Base-by-base conservation (phyloP, 2,113 vertebrate species). In the Neodon shergylaensis region DNA sequence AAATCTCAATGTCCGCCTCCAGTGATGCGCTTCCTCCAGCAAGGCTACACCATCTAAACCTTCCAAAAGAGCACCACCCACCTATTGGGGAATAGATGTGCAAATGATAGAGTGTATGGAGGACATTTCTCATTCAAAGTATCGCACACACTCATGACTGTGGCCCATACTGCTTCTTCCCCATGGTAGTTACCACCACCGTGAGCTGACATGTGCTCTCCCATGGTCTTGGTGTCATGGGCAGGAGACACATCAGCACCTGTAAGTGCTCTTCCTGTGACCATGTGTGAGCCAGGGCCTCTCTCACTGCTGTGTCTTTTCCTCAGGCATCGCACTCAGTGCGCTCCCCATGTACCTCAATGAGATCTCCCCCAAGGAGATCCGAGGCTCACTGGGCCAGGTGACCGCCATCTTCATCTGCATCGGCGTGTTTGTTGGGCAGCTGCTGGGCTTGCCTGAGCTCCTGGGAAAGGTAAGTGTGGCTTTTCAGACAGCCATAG, bases 341-440 rank as follows among this genome's bases (percentile, higher is more conserved):
- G 99, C 98, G 0, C 99, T 99, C 72, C 99, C 99, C 78, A 99
- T 99, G 99, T 99, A 99, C 98, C 98, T 99, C 95, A 99, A 98
- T 74, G 99, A 99, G 98, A 99, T 99, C 97, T 99, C 99, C 7
- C 99, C 99, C 39, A 99, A 98, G 92, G 98, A 99, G 86, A 98
- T 99, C 84, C 98, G 99, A 8, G 99, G 99, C 58, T 99, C 98
- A 2, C 97, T 99, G 85, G 99, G 99, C 52, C 99, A 99, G 97
- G 98, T 99, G 97, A 99, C 99, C 31, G 98, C 99, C 1, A 99
- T 99, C 97, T 99, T 99, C 97, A 99, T 99, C 98, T 99, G 99
- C 93, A 79, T 99, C 1, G 99, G 99, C 0, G 99, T 99, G 65
- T 99, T 99, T 87, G 85, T 82, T 1, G 99, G 99, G 74, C 99